Evolutionary conservation across 2,797 vertebrate species (phyloP), one percentile per base, ranked within the genome.

Genomic region (Botia kubotai): DNA sequence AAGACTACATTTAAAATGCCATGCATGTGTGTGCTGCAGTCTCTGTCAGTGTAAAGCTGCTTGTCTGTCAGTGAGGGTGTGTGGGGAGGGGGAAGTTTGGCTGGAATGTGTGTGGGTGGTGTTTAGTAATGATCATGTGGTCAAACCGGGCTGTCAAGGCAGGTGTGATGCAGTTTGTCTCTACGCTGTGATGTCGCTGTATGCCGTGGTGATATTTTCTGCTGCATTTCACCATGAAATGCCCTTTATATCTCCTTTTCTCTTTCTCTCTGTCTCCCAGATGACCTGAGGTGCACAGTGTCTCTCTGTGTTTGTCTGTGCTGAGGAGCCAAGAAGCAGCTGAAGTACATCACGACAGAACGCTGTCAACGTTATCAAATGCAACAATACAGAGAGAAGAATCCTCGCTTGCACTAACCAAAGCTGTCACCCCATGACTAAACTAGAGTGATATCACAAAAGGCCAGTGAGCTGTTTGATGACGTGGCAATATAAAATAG

Each of bases 241-340:
- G 17, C 50, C 21, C 36, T 48, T 57, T 67, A 21, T 62, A 4
- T 67, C 46, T 72, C 48, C 19, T 70, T 71, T 36, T 63, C 46
- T 83, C 72, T 52, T 23, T 55, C 79, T 69, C 60, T 76, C 46
- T 86, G 74, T 69, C 66, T 57, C 46, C 88, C 88, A 85, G 90
- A 90, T 91, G 82, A 86, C 88, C 87, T 66, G 81, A 84, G 88
- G 87, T 83, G 81, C 74, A 62, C 86, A 79, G 89, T 84, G 90
- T 89, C 90, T 89, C 90, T 89, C 89, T 90, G 87, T 87, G 84
- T 92, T 90, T 86, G 87, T 91, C 87, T 88, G 58, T 87, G 88
- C 77, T 81, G 85, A 87, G 84, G 79, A 83, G 85, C 75, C 84
- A 85, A 85, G 81, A 81, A 87, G 87, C 86, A 84, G 88, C 87